phyloP scores from a whole-genome alignment of 2,797 vertebrate species.

The Phoeniculus purpureus region DNA sequence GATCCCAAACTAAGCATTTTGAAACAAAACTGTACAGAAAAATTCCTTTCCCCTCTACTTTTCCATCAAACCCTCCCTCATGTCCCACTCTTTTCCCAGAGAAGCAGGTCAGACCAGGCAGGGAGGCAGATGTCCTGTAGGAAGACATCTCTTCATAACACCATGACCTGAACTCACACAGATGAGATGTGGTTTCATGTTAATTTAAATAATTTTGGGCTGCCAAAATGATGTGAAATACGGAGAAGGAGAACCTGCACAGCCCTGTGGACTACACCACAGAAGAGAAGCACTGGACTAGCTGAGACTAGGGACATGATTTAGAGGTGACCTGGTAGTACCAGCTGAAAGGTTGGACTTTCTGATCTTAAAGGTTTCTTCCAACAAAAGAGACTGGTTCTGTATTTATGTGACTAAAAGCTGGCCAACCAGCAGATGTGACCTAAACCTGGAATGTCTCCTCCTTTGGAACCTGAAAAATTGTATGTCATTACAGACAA shows the following conservation, averaged over 20 bases:
- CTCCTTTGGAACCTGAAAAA: not conserved
- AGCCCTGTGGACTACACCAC: not conserved
- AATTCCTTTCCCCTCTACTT: accelerated
- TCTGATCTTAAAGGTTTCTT: no score
- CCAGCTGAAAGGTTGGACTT: no score
- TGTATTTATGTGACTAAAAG: not conserved
- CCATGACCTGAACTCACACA: not conserved
- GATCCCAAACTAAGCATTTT: not conserved
- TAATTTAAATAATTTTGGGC: not conserved
- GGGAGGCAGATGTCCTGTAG: not conserved
- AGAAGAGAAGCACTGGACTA: not conserved
- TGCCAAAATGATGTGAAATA: not conserved
- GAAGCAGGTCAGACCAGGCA: not conserved
- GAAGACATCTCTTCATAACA: not conserved
- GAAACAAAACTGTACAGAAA: not conserved
- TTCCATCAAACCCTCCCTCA: not conserved
- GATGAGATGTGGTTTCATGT: not conserved
- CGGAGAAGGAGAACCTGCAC: not conserved
- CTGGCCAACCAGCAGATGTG: not conserved
- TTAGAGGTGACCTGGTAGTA: no score
- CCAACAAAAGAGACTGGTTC: no score
- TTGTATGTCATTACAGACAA: not conserved
- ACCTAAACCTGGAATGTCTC: not conserved
- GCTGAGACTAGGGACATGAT: not conserved
- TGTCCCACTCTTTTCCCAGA: not conserved